Conservation (phyloP, 2,888 invertebrate genomes). For the Dryobotodes eremita region DNA sequence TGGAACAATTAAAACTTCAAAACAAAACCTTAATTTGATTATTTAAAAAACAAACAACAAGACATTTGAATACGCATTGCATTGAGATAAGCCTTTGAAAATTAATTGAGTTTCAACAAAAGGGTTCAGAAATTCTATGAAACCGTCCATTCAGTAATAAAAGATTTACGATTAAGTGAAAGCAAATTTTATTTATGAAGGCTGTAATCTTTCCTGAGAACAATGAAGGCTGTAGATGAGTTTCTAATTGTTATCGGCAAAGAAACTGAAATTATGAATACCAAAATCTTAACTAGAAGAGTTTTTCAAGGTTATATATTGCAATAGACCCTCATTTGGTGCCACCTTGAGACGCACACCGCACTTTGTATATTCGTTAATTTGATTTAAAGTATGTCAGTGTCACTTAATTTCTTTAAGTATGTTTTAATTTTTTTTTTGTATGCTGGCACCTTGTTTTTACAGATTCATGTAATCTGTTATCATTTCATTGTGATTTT, state of each 20-base stretch:
- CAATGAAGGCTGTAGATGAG: constrained; percentile 24
- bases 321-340: neutral
- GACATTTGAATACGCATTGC: constrained; percentile 53
- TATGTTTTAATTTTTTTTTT: no score
- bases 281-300: neutral
- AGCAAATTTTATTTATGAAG: constrained; percentile 49
- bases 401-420: no score
- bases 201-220: constrained; percentile 41
- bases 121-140: constrained; percentile 33
- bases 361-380: no score
- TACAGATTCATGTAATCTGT: no score
- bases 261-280: constrained; percentile 8
- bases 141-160: constrained; percentile 38
- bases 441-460: no score
- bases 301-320: constrained; percentile 6
- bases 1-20: constrained; percentile 53
- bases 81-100: constrained; percentile 50
- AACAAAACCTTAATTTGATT: constrained; percentile 48
- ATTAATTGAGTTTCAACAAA: constrained; percentile 50
- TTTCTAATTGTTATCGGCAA: constrained; percentile 25
- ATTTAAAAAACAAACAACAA: constrained; percentile 59
- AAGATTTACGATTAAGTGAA: constrained; percentile 49
- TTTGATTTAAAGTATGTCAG: no score
- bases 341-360: no score
- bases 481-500: no score